A percentile compares a stretch with the other conserved stretches of the same genome.
Conservation (phyloP, 1,140 invertebrate species). For the Copidosoma floridanum region DNA sequence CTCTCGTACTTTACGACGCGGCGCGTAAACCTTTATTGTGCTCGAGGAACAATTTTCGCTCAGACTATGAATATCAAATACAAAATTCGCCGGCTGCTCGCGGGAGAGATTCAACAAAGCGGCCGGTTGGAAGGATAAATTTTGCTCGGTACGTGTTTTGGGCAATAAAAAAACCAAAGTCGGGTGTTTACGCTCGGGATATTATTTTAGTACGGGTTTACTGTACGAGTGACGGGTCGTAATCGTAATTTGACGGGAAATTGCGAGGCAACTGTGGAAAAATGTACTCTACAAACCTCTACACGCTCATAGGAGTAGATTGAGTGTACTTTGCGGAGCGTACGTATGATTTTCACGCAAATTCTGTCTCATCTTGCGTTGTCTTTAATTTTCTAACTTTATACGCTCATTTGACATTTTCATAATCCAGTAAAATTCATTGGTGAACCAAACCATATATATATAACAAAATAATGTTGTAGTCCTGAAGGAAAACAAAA, state of each 20-base stretch:
- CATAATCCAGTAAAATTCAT: too few species aligned
- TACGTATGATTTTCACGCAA: too few species aligned
- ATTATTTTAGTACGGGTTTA: not conserved
- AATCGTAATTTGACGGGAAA: not conserved
- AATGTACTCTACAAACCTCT: not conserved
- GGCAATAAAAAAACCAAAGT: too few species aligned
- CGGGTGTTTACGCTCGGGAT: not conserved
- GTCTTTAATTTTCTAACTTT: too few species aligned
- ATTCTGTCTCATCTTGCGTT: too few species aligned
- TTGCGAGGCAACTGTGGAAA: not conserved
- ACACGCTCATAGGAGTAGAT: too few species aligned
- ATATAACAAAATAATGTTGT: too few species aligned
- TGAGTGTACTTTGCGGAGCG: too few species aligned
- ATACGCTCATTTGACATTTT: too few species aligned
- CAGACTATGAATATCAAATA: slow-evolving; percentile 50
- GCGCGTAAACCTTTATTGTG: slow-evolving; percentile 47
- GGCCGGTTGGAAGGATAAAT: slow-evolving; percentile 25
- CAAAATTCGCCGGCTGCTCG: slow-evolving; percentile 30
- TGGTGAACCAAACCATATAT: too few species aligned
- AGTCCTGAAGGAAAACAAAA: too few species aligned
- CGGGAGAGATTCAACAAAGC: slow-evolving; percentile 47
- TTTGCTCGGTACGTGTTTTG: not conserved
- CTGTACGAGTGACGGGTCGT: not conserved
- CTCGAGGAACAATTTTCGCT: slow-evolving; percentile 47
- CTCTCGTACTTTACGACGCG: slow-evolving; percentile 45